phyloP scores from a whole-genome alignment of 2,113 vertebrate genomes.

The Opisthocomus hoazin region DNA sequence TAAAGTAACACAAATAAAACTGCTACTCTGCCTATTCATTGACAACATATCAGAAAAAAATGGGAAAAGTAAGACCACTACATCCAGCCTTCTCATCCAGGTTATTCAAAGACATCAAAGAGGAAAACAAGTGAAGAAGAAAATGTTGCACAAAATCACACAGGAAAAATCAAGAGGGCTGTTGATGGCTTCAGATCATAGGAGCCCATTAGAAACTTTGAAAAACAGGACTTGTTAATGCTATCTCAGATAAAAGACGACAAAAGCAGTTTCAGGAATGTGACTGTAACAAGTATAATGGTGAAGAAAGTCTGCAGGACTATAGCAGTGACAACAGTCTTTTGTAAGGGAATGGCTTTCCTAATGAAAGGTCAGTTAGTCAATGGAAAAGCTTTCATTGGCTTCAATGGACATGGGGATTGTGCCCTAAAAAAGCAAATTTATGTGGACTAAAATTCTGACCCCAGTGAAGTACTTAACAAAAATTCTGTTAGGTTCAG shows the following conservation, averaged over 20 bases:
- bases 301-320: constrained; percentile 6
- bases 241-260: constrained; percentile 2
- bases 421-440: neutral
- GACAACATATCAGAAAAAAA: neutral
- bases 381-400: neutral
- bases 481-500: neutral
- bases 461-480: neutral
- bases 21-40: neutral
- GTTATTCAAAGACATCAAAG: constrained; percentile 17
- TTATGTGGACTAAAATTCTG: neutral
- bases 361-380: constrained; percentile 20
- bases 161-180: neutral
- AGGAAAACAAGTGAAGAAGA: constrained; percentile 1
- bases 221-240: constrained; percentile 7
- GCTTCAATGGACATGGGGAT: neutral
- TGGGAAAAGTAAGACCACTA: neutral
- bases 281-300: neutral
- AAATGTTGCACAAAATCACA: neutral
- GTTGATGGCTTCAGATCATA: constrained; percentile 17
- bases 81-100: neutral
- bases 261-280: constrained; percentile 30
- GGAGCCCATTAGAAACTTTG: constrained; percentile 22
- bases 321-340: neutral
- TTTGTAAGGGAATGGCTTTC: neutral
- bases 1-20: neutral